Conservation (phyloP, 2,888 invertebrate species). For the Drosophila nigritarsus region DNA sequence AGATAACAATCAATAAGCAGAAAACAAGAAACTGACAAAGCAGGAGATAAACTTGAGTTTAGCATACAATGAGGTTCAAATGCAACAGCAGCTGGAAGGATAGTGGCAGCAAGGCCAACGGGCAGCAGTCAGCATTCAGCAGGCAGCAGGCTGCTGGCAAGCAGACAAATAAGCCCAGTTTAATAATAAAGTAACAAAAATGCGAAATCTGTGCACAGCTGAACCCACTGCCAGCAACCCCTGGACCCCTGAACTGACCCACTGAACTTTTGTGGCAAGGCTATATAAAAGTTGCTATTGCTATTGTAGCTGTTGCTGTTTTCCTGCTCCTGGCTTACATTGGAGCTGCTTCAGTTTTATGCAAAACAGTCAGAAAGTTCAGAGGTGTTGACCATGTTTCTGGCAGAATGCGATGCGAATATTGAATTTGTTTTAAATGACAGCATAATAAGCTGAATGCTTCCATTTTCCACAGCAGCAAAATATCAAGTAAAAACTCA, state of each 20-base stretch:
- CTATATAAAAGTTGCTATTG: conserved; percentile 41
- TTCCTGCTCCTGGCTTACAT: conserved; percentile 17
- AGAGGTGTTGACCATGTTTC: conserved; percentile 74
- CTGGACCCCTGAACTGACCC: conserved; percentile 64
- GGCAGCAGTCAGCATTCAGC: conserved; percentile 2
- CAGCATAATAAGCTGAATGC: conserved; percentile 64
- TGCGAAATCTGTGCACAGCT: conserved; percentile 51
- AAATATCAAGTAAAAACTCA: conserved; percentile 18
- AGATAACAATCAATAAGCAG: conserved; percentile 61
- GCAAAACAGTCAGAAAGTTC: conserved; percentile 69
- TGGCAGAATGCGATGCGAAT: conserved; percentile 58
- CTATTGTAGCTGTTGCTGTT: conserved; percentile 21
- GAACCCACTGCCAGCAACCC: conserved; percentile 15
- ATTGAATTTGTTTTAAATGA: conserved; percentile 76
- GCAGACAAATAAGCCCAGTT: conserved; percentile 69
- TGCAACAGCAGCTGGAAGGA: conserved; percentile 42
- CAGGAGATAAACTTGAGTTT: conserved; percentile 47
- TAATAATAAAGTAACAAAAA: conserved; percentile 79
- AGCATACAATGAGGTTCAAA: conserved; percentile 58
- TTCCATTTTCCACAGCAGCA: not conserved
- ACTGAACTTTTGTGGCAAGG: conserved; percentile 57
- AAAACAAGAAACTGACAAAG: conserved; percentile 55
- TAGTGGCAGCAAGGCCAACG: conserved; percentile 8
- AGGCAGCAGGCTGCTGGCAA: conserved; percentile 25
- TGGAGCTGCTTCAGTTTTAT: conserved; percentile 52